Percentiles rank a stretch among this genome's conserved stretches.
phyloP scores from a whole-genome alignment of 2,113 vertebrate genomes.

The Hystrix cristata region DNA sequence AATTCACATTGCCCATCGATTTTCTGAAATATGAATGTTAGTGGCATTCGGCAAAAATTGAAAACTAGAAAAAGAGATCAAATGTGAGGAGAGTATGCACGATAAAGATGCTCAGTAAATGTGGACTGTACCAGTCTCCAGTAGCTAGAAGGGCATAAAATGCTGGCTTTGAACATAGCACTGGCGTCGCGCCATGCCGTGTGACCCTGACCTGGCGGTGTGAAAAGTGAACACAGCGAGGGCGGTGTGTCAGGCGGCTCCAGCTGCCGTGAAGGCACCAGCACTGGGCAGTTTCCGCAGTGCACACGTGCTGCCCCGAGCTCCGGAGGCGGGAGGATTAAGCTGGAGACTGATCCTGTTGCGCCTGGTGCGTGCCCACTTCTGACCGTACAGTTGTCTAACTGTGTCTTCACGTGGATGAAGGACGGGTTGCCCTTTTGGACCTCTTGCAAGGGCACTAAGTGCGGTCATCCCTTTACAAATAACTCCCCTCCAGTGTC shows the following conservation, averaged over 20 bases:
- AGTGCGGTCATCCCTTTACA: too few species aligned
- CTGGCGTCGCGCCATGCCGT: not conserved
- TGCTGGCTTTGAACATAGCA: not conserved
- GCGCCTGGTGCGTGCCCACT: not conserved
- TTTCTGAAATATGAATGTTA: not conserved
- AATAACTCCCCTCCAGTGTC: fast-evolving
- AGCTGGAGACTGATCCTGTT: not conserved
- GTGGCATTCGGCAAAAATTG: not conserved
- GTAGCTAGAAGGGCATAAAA: not conserved
- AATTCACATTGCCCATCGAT: conserved; percentile 27
- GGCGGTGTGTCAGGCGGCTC: not conserved
- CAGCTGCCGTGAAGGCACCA: fast-evolving
- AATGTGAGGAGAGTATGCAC: not conserved
- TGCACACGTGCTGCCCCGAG: not conserved
- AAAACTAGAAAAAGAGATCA: not conserved
- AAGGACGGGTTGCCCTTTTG: not conserved
- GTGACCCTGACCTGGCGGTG: not conserved
- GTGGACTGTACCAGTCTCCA: not conserved
- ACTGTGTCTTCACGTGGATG: fast-evolving
- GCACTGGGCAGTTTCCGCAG: too few species aligned
- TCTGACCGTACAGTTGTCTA: not conserved
- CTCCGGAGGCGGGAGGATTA: not conserved
- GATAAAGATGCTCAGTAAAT: not conserved
- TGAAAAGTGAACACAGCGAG: not conserved
- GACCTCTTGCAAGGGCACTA: not conserved